phyloP scores from a whole-genome alignment of 2,113 vertebrate genomes.

The Trichomycterus rosablanca region DNA sequence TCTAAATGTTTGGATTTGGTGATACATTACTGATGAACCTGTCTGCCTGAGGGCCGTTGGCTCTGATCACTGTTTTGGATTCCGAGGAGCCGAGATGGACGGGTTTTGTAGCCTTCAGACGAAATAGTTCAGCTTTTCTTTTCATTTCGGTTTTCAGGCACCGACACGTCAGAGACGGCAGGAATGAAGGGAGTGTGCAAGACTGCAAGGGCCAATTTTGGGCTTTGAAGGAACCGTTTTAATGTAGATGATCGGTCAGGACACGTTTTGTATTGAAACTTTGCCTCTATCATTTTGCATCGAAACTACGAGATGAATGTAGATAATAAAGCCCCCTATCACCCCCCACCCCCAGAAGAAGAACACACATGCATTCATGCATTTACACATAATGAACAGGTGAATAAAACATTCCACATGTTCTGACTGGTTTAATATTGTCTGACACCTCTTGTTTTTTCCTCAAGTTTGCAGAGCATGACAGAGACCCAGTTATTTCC shows the following conservation, averaged over 20 bases:
- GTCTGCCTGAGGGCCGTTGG: not conserved
- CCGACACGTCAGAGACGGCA: not conserved
- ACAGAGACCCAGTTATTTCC: no score
- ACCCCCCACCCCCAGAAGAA: no score
- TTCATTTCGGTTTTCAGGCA: not conserved
- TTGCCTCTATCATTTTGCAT: not conserved
- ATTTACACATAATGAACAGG: no score
- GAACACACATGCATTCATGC: no score
- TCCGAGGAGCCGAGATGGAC: not conserved
- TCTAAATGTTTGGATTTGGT: no score
- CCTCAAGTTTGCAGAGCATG: no score
- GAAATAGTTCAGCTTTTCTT: not conserved
- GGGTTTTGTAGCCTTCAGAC: not conserved
- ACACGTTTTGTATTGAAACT: not conserved
- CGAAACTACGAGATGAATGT: not conserved
- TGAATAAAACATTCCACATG: no score
- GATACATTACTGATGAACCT: no score
- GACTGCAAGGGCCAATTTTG: not conserved
- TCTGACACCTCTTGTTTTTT: no score
- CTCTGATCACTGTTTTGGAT: not conserved
- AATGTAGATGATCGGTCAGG: not conserved
- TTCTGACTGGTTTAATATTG: no score
- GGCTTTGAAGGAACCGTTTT: not conserved
- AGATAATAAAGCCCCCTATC: no score
- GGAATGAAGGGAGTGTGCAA: not conserved